Percentiles rank a stretch among this genome's conserved stretches.
These are phyloP conservation scores for Onchidella celtica DNA, from an alignment of 2,888 invertebrate genomes.

Conservation along the genomic window DNA sequence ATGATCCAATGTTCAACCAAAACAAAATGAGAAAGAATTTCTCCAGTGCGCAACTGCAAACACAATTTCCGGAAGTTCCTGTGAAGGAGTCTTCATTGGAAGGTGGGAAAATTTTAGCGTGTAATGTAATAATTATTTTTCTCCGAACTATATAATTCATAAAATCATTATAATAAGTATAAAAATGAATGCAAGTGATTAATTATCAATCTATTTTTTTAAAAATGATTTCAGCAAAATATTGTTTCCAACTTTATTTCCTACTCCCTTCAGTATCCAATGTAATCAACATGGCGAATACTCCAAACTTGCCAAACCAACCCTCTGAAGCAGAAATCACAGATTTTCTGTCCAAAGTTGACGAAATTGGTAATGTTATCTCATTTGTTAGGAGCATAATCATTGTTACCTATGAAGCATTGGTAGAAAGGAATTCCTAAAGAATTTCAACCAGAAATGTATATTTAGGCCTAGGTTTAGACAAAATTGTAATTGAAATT, in stretches of 20 bases:
- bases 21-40: too few species aligned
- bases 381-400: background rate
- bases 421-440: background rate
- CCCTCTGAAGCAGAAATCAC: slow-evolving; percentile 58
- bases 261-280: slow-evolving; percentile 45
- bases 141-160: background rate
- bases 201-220: background rate
- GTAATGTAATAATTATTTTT: background rate
- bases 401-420: background rate
- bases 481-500: too few species aligned
- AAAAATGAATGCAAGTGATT: background rate
- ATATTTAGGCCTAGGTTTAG: too few species aligned
- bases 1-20: too few species aligned
- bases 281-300: slow-evolving; percentile 65
- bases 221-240: too few species aligned
- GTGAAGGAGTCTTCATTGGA: background rate
- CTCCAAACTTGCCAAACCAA: slow-evolving; percentile 37
- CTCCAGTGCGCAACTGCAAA: too few species aligned
- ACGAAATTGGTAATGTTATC: slow-evolving; percentile 65
- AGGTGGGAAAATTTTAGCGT: background rate
- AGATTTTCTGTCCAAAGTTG: slow-evolving; percentile 70
- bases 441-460: background rate
- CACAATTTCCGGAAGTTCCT: too few species aligned
- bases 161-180: background rate
- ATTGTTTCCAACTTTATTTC: too few species aligned